Percentiles rank a stretch among this genome's conserved stretches.
phyloP scores from a whole-genome alignment of 2,888 invertebrate species.

The Catocala sponsa region DNA sequence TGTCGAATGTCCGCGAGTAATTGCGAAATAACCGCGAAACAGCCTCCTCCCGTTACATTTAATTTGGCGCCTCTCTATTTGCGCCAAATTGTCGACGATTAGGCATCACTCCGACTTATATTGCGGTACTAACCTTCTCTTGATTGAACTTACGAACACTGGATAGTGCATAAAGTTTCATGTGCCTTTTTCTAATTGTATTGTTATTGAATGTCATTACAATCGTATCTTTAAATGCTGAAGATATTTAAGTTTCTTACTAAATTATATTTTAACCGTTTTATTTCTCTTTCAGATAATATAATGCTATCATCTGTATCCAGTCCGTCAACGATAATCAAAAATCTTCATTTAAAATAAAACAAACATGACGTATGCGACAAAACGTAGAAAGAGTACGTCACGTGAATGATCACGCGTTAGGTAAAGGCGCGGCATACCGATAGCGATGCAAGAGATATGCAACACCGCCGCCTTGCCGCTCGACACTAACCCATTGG shows the following conservation, averaged over 20 bases:
- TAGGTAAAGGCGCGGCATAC: constrained; percentile 67
- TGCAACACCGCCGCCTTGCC: constrained; percentile 87
- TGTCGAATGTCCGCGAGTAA: constrained; percentile 83
- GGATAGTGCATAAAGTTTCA: constrained; percentile 7
- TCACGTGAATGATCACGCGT: constrained; percentile 78
- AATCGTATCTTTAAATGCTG: neutral
- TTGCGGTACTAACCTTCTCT: constrained; percentile 37
- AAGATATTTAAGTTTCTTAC: neutral
- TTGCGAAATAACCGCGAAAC: constrained; percentile 82
- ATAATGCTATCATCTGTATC: constrained; percentile 58
- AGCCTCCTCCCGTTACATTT: constrained; percentile 76
- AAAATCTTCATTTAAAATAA: constrained; percentile 42
- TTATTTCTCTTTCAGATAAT: constrained; percentile 68
- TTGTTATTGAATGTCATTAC: neutral
- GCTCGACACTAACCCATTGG: constrained; percentile 85
- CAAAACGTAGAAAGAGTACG: constrained; percentile 72
- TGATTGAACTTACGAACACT: constrained; percentile 17
- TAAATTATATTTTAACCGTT: constrained; percentile 5
- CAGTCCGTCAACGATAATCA: constrained; percentile 49
- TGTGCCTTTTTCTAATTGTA: constrained; percentile 1
- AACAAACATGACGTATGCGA: constrained; percentile 77
- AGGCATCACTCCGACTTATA: constrained; percentile 53
- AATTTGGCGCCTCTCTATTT: constrained; percentile 80
- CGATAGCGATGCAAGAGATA: constrained; percentile 88
- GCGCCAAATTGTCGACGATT: constrained; percentile 64